A percentile compares a stretch with the other conserved stretches of the same genome.
phyloP scores from a whole-genome alignment of 2,888 invertebrate genomes.

The Eumacrocentrus americanus region DNA sequence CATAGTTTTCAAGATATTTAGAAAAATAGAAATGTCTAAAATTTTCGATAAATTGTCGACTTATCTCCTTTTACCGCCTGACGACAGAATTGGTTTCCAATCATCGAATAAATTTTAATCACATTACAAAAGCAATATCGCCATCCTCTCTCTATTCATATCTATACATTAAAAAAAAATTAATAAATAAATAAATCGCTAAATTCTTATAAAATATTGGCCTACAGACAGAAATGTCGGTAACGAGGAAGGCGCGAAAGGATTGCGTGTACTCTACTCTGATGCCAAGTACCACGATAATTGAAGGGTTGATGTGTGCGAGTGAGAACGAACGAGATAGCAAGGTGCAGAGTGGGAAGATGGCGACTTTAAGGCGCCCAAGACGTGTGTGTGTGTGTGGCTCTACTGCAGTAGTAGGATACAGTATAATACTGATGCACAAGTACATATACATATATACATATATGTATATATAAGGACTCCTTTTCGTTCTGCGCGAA shows the following conservation, averaged over 20 bases:
- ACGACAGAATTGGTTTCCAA: neutral
- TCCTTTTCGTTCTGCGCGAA: slow-evolving; percentile 44
- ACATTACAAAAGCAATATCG: too few relatives aligned
- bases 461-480: slow-evolving; percentile 37
- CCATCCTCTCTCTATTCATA: slow-evolving; percentile 12
- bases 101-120: too few relatives aligned
- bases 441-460: too few relatives aligned
- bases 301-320: slow-evolving; percentile 38
- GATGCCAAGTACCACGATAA: slow-evolving; percentile 39
- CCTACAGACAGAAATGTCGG: neutral
- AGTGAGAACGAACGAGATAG: neutral
- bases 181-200: too few relatives aligned
- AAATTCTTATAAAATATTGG: too few relatives aligned
- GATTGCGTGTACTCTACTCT: slow-evolving; percentile 24
- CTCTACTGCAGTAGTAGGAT: slow-evolving; percentile 33
- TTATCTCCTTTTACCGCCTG: neutral
- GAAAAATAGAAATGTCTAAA: too few relatives aligned
- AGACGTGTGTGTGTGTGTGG: slow-evolving; percentile 13
- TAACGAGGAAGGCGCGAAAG: neutral
- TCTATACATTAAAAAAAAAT: too few relatives aligned
- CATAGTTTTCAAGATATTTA: too few relatives aligned
- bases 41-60: too few relatives aligned
- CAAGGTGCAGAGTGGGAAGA: slow-evolving; percentile 25
- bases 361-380: slow-evolving; percentile 47
- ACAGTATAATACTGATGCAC: too few relatives aligned